Base-by-base conservation (phyloP, 2,888 invertebrate genomes). In the Agonopterix arenella region DNA sequence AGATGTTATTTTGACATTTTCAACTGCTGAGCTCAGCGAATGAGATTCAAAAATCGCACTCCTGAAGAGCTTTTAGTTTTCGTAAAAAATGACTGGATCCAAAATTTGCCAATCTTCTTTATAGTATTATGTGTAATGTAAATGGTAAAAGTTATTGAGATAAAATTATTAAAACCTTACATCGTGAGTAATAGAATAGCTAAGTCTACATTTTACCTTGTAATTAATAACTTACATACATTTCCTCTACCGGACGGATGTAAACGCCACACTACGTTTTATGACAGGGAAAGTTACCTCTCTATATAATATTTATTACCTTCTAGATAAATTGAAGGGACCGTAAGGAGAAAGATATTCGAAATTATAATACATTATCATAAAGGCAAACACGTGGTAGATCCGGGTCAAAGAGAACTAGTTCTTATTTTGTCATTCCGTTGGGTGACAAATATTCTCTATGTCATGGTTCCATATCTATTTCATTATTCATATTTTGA, bases 391-490 rank as follows among this genome's bases (percentile, higher is more conserved):
- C 69, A 73, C 72, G 68, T 73, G 73, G 63, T 67, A 79, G 71
- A 80, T 84, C 82, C 84, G 83, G 83, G 83, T 84, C 80, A 80
- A 76, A 81, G 64, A 74, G 59, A 78, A 81, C 79, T 56, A 71
- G 76, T 78, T 77, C 61, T 70, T 61, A 61, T 73, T 28, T 70
- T 66, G 70, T 68, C 64, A 67, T 66, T 70, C 60, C 53, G 60
- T 55, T 52, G 56, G 55, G 61, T 57, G 60, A 68, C 62, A 66
- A 65, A 64, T 54, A 54, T 53, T 54, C 52, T 51, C 52, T 53
- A 53, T 55, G 51, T 53, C 53, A 56, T 48, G 52, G 48, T 46
- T 55, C 43, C 28, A 28, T 48, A 40, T 42, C 46, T 47, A 49
- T 45, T 51, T 44, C 46, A 52, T 49, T 54, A 58, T 55, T 49